phyloP scores from a whole-genome alignment of 2,888 invertebrate species.

The Erynnis tages region DNA sequence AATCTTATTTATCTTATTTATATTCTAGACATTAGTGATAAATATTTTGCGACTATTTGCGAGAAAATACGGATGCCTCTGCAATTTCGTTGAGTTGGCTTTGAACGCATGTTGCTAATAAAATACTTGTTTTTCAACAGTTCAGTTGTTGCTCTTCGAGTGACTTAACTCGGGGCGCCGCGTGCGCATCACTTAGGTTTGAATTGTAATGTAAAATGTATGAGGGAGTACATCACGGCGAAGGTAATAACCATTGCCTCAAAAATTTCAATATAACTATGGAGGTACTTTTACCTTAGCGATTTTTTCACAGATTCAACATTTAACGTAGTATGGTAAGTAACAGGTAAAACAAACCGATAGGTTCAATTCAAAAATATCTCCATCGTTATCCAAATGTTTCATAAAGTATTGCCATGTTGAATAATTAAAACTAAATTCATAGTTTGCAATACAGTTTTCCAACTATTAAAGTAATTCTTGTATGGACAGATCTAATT shows the following conservation, averaged over 20 bases:
- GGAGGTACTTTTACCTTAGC: constrained; percentile 50
- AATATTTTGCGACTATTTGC: background rate
- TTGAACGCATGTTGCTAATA: constrained; percentile 80
- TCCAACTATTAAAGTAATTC: too few species aligned
- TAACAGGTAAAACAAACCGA: constrained; percentile 1
- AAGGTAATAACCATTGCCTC: constrained; percentile 77
- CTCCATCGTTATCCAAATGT: constrained; percentile 55
- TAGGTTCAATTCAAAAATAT: constrained; percentile 42
- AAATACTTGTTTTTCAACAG: constrained; percentile 82
- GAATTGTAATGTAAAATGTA: constrained; percentile 79
- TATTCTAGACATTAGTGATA: background rate
- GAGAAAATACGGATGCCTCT: constrained; percentile 48
- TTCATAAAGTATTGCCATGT: constrained; percentile 53
- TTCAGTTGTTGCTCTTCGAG: constrained; percentile 80
- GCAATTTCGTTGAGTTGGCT: constrained; percentile 68
- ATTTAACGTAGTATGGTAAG: constrained; percentile 3
- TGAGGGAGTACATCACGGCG: constrained; percentile 75
- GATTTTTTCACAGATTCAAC: constrained; percentile 6
- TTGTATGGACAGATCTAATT: too few species aligned
- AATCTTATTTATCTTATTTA: too few species aligned
- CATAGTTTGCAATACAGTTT: too few species aligned
- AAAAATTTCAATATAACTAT: constrained; percentile 64
- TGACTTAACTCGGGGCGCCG: constrained; percentile 80
- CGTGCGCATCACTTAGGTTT: constrained; percentile 81
- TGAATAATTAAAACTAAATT: constrained; percentile 39